Percentiles rank a stretch among this genome's conserved stretches.
phyloP scores from a whole-genome alignment of 1,140 invertebrate genomes.

The Drosophila athabasca region DNA sequence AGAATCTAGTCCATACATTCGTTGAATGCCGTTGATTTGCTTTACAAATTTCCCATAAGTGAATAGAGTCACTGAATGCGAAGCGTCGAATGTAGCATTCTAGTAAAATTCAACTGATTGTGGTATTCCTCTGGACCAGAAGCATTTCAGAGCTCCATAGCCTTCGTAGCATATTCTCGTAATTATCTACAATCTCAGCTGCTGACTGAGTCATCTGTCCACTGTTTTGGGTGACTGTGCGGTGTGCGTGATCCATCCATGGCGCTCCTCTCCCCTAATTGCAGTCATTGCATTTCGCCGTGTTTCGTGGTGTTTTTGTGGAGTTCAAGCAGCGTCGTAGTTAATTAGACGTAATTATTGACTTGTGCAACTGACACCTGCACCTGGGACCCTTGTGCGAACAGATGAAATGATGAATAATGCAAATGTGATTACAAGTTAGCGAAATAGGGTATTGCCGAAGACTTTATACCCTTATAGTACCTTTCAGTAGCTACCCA shows the following conservation, averaged over 20 bases:
- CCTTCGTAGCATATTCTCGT: too few relatives aligned
- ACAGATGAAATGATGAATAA: slow-evolving; percentile 13
- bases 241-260: slow-evolving; percentile 28
- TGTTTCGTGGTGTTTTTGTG: slow-evolving; percentile 9
- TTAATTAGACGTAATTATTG: slow-evolving; percentile 56
- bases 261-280: slow-evolving; percentile 43
- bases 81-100: not conserved
- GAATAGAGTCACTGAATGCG: too few relatives aligned
- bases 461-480: not conserved
- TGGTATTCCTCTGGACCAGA: slow-evolving; percentile 2
- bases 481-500: too few relatives aligned
- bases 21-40: too few relatives aligned
- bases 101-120: not conserved
- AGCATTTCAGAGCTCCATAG: not conserved
- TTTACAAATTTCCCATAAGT: too few relatives aligned
- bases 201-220: slow-evolving; percentile 27
- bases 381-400: not conserved
- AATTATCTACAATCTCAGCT: too few relatives aligned
- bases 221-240: slow-evolving; percentile 26
- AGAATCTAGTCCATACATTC: too few relatives aligned
- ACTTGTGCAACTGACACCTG: slow-evolving; percentile 52
- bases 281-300: slow-evolving; percentile 49
- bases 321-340: slow-evolving; percentile 32
- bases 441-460: not conserved
- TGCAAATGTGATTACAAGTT: slow-evolving; percentile 15